These are phyloP conservation scores for Archegozetes longisetosus DNA, from an alignment of 1,140 invertebrate species.

Conservation along the genomic window DNA sequence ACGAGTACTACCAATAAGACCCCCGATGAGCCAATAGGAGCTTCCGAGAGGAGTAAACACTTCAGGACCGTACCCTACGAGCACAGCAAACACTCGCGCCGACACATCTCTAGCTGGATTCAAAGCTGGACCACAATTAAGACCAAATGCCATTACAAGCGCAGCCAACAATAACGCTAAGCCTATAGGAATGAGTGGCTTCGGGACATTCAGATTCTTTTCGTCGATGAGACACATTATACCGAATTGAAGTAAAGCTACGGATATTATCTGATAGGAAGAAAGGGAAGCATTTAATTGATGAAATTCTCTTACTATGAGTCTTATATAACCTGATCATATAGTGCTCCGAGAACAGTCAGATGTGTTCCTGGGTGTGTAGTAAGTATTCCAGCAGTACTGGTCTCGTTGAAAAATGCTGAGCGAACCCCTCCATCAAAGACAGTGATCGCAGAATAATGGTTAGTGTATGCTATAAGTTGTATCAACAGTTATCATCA, in stretches of 20 bases:
- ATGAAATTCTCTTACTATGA: too few species aligned
- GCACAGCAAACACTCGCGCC: not conserved
- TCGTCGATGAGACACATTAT: slow-evolving; percentile 9
- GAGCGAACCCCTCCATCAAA: slow-evolving; percentile 10
- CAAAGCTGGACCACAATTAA: slow-evolving; percentile 11
- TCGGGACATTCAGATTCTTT: slow-evolving; percentile 6
- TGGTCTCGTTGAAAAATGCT: slow-evolving; percentile 4
- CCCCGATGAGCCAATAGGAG: slow-evolving; percentile 9
- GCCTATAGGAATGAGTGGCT: slow-evolving; percentile 11
- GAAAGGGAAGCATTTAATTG: too few species aligned
- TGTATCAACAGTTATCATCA: too few species aligned
- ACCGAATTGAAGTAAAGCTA: not conserved
- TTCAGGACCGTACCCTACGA: slow-evolving; percentile 10
- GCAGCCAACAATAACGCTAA: slow-evolving; percentile 5
- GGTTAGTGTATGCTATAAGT: slow-evolving; percentile 2
- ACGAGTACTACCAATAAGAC: slow-evolving; percentile 27
- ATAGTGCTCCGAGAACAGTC: not conserved
- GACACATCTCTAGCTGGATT: slow-evolving; percentile 9
- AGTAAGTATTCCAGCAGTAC: slow-evolving; percentile 5
- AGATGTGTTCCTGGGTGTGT: slow-evolving; percentile 1
- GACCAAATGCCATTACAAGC: slow-evolving; percentile 9
- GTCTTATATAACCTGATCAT: slow-evolving; percentile 4
- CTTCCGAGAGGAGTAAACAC: not conserved
- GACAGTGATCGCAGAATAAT: slow-evolving; percentile 1
- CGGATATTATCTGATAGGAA: not conserved